phyloP scores from a whole-genome alignment of 2,797 vertebrate genomes.

The Odontamblyopus lacepedii region DNA sequence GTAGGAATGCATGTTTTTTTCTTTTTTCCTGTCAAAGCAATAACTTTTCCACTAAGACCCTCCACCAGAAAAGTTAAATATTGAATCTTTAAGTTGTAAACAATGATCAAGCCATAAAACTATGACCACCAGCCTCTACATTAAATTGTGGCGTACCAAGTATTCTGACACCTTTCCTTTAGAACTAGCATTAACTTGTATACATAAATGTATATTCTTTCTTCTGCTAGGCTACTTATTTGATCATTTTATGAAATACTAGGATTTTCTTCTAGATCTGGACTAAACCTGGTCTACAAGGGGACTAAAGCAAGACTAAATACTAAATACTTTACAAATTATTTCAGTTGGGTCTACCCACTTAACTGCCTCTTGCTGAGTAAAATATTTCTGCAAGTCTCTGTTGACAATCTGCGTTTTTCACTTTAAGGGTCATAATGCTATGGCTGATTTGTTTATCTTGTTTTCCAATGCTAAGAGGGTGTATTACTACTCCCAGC shows the following conservation, averaged over 20 bases:
- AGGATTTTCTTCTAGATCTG: background rate
- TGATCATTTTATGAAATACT: background rate
- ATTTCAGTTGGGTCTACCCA: background rate
- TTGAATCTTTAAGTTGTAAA: too few relatives aligned
- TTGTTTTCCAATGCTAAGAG: conserved; percentile 32
- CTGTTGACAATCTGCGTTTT: background rate
- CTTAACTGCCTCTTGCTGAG: background rate
- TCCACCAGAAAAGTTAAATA: too few relatives aligned
- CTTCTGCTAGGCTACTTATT: background rate
- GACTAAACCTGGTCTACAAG: background rate
- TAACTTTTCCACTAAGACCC: too few relatives aligned
- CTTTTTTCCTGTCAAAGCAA: too few relatives aligned
- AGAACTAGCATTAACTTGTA: background rate
- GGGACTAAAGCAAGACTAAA: background rate
- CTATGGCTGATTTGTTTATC: background rate
- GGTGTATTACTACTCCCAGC: conserved; percentile 48
- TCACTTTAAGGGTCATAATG: background rate
- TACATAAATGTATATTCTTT: background rate
- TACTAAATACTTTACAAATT: too few relatives aligned
- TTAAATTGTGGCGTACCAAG: too few relatives aligned
- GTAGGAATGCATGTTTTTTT: too few relatives aligned
- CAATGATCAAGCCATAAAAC: too few relatives aligned
- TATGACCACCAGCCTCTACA: too few relatives aligned
- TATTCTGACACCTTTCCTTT: background rate
- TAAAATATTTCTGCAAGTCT: background rate